A percentile compares a stretch with the other conserved stretches of the same genome.
phyloP scores from a whole-genome alignment of 2,113 vertebrate genomes.

The Platichthys flesus region DNA sequence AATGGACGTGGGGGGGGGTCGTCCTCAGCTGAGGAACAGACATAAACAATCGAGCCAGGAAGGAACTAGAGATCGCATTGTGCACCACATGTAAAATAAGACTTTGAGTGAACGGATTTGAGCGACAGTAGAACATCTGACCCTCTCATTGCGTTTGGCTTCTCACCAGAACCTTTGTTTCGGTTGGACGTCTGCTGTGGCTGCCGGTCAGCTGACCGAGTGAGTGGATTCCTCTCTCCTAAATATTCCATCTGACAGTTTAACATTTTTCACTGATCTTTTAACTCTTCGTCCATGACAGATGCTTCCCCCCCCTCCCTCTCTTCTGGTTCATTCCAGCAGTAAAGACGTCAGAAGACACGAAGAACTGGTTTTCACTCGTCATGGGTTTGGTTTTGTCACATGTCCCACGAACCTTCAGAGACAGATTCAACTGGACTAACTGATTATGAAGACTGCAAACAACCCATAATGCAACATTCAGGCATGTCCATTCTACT shows the following conservation, averaged over 20 bases:
- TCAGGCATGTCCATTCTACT: background rate
- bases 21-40: background rate
- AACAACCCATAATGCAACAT: background rate
- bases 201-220: background rate
- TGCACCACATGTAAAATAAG: background rate
- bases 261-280: too few species aligned
- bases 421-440: background rate
- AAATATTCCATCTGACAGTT: too few species aligned
- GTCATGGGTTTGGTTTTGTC: too few species aligned
- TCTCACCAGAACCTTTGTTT: background rate
- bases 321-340: too few species aligned
- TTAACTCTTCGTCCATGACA: too few species aligned
- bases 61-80: too few species aligned
- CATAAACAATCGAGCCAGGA: background rate
- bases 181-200: background rate
- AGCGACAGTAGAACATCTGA: background rate
- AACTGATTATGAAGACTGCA: background rate
- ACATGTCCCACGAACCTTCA: too few species aligned
- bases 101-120: background rate
- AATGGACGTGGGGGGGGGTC: background rate
- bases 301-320: too few species aligned
- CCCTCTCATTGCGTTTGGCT: background rate
- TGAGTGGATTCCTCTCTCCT: too few species aligned
- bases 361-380: too few species aligned
- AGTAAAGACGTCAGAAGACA: background rate